These are phyloP conservation scores for Thereuonema tuberculata DNA, from an alignment of 1,140 invertebrate species.

Conservation along the genomic window DNA sequence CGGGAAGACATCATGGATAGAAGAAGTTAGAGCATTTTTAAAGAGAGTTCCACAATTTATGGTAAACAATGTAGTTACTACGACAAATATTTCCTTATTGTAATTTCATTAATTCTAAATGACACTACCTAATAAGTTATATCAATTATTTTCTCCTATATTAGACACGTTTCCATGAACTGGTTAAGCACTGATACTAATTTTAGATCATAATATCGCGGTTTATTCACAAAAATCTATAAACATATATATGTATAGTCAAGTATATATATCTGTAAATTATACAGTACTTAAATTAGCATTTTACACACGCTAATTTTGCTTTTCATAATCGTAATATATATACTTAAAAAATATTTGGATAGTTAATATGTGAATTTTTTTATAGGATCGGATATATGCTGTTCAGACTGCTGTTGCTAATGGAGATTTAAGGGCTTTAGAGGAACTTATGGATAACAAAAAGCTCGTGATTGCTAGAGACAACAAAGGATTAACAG, in stretches of 20 bases:
- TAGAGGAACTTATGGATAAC: constrained; percentile 25
- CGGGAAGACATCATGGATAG: constrained; percentile 33
- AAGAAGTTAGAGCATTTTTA: constrained; percentile 31
- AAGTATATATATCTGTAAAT: too few species aligned
- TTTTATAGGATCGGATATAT: constrained; percentile 27
- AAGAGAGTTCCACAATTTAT: constrained; percentile 24
- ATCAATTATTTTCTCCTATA: too few species aligned
- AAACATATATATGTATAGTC: too few species aligned
- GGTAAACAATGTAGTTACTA: constrained; percentile 18
- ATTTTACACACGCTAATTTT: too few species aligned
- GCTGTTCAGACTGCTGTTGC: constrained; percentile 27
- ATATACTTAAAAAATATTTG: too few species aligned
- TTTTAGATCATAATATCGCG: too few species aligned
- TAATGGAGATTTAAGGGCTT: constrained; percentile 26
- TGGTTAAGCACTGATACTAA: too few species aligned
- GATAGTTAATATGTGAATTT: too few species aligned
- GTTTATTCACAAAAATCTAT: too few species aligned
- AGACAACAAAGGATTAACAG: constrained; percentile 27
- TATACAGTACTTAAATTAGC: too few species aligned
- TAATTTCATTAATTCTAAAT: background rate
- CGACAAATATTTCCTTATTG: background rate
- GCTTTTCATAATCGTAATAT: too few species aligned
- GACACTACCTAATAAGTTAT: background rate
- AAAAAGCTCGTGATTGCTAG: constrained; percentile 25
- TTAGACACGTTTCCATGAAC: too few species aligned